Evolutionary conservation across 2,113 vertebrate species (phyloP).

Genomic region (Empidonax alnorum): DNA sequence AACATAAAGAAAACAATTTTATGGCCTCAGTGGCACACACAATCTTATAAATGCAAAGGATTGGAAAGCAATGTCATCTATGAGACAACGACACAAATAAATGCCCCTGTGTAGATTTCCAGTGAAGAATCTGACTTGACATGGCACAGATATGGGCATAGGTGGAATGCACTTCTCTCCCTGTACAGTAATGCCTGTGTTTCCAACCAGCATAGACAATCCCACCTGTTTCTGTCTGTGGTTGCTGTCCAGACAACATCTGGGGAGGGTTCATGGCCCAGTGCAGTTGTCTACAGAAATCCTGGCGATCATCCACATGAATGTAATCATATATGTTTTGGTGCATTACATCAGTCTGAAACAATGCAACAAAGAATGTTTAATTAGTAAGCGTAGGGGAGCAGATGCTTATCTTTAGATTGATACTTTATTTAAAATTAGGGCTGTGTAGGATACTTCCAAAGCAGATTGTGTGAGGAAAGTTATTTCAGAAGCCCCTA

Average conservation of each 20-base stretch:
- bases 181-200: background rate
- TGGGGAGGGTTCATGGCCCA: conserved; percentile 96
- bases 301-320: conserved; percentile 95
- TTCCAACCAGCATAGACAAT: background rate
- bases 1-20: background rate
- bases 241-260: conserved; percentile 75
- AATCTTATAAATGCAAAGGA: background rate
- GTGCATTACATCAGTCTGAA: conserved; percentile 97
- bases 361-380: conserved; percentile 5
- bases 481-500: background rate
- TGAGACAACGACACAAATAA: background rate
- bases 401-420: background rate
- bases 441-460: background rate
- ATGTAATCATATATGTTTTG: conserved; percentile 97
- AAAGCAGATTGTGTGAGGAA: background rate
- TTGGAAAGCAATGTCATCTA: background rate
- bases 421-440: background rate
- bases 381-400: background rate
- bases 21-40: background rate
- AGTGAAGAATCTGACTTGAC: background rate
- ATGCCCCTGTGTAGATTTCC: background rate
- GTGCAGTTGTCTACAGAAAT: conserved; percentile 94
- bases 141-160: rapidly evolving
- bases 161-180: background rate
- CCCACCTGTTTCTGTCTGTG: conserved; percentile 80